These are phyloP conservation scores for Drosophila navojoa DNA, from an alignment of 1,140 invertebrate genomes.

Conservation along the genomic window DNA sequence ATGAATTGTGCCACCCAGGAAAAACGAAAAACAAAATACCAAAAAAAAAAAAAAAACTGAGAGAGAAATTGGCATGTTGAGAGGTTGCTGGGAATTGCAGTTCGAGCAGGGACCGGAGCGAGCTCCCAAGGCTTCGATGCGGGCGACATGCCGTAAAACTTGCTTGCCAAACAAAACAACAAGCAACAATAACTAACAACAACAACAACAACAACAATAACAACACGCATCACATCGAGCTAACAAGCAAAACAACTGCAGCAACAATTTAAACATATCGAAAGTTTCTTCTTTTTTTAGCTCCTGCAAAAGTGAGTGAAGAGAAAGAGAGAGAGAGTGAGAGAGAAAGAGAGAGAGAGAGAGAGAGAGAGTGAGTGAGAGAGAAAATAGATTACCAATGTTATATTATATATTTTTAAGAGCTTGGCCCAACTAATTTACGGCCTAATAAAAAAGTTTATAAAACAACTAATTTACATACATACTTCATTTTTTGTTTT, in stretches of 20 bases:
- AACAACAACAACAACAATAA: conserved; percentile 19
- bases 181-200: conserved; percentile 19
- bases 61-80: background rate
- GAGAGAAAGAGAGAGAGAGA: background rate
- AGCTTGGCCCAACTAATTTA: too few relatives aligned
- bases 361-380: background rate
- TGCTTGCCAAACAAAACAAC: conserved; percentile 68
- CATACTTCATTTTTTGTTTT: too few relatives aligned
- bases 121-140: background rate
- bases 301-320: background rate
- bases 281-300: conserved; percentile 39
- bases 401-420: too few relatives aligned
- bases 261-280: conserved; percentile 74
- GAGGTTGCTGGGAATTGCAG: background rate
- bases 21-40: background rate
- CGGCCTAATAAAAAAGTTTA: too few relatives aligned
- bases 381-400: background rate
- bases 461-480: too few relatives aligned
- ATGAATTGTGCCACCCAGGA: conserved; percentile 60
- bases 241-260: conserved; percentile 41
- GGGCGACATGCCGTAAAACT: conserved; percentile 67
- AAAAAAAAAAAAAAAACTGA: too few relatives aligned
- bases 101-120: background rate
- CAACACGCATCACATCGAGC: conserved; percentile 1
- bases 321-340: background rate